Evolutionary conservation across 2,113 vertebrate genomes (phyloP).

Genomic region (Ia io): DNA sequence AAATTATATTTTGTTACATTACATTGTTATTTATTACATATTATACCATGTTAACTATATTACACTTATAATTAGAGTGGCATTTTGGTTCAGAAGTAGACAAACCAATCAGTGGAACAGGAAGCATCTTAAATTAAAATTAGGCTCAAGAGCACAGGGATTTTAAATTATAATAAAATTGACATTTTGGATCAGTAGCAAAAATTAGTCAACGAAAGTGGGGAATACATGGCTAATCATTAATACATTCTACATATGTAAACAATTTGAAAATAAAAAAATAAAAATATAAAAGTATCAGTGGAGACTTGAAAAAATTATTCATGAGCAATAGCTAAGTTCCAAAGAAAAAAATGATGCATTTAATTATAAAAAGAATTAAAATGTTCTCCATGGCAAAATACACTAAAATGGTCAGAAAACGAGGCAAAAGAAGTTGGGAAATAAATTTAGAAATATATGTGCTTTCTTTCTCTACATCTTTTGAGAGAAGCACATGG

Average conservation of each 20-base stretch:
- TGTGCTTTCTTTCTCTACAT: background rate
- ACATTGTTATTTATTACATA: background rate
- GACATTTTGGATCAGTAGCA: background rate
- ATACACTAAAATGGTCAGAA: background rate
- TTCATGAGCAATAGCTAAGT: background rate
- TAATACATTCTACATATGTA: background rate
- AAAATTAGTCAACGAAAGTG: constrained; percentile 22
- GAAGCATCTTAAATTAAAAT: constrained; percentile 17
- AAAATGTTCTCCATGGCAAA: background rate
- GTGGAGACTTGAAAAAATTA: background rate
- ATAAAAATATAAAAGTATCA: background rate
- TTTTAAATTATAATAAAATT: background rate
- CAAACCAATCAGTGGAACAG: background rate
- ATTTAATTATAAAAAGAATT: background rate
- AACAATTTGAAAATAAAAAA: background rate
- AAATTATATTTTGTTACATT: background rate
- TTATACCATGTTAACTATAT: background rate
- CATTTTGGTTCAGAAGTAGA: background rate
- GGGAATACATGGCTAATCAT: background rate
- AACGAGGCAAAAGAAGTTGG: background rate
- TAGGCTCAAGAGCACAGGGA: background rate
- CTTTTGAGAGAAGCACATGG: background rate
- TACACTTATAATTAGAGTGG: background rate
- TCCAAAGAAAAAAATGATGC: background rate
- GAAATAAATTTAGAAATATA: background rate